phyloP scores from a whole-genome alignment of 2,888 invertebrate genomes.

The Papilio elwesi region DNA sequence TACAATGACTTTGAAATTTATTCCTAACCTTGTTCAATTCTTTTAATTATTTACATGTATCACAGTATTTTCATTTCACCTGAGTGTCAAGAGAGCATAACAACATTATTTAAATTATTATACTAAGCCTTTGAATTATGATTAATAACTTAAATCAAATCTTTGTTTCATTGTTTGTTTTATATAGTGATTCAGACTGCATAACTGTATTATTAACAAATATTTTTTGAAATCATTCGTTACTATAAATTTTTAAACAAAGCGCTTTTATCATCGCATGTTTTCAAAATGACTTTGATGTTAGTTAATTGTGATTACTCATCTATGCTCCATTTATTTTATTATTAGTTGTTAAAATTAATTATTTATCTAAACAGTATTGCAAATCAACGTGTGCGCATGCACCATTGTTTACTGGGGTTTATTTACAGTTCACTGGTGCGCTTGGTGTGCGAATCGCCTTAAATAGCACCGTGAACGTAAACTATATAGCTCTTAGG shows the following conservation, averaged over 20 bases:
- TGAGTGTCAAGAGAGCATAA: no score
- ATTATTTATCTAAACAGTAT: background rate
- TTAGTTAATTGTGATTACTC: background rate
- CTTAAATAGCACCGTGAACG: slow-evolving; percentile 24
- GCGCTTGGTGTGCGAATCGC: slow-evolving; percentile 13
- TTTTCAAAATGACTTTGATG: background rate
- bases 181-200: background rate
- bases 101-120: no score
- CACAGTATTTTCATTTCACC: no score
- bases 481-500: slow-evolving; percentile 45
- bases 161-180: no score
- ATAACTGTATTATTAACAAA: no score
- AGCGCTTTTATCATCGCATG: background rate
- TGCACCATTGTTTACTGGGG: background rate
- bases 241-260: background rate
- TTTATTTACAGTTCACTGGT: slow-evolving; percentile 3
- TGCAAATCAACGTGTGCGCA: background rate
- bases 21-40: no score
- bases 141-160: no score
- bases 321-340: background rate
- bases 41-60: no score
- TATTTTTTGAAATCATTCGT: background rate
- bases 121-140: no score
- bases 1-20: no score
- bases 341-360: slow-evolving; percentile 1